Evolutionary conservation across 1,140 invertebrate species (phyloP), one percentile per base, ranked within the genome.

Genomic region (Apocrypta bakeri): DNA sequence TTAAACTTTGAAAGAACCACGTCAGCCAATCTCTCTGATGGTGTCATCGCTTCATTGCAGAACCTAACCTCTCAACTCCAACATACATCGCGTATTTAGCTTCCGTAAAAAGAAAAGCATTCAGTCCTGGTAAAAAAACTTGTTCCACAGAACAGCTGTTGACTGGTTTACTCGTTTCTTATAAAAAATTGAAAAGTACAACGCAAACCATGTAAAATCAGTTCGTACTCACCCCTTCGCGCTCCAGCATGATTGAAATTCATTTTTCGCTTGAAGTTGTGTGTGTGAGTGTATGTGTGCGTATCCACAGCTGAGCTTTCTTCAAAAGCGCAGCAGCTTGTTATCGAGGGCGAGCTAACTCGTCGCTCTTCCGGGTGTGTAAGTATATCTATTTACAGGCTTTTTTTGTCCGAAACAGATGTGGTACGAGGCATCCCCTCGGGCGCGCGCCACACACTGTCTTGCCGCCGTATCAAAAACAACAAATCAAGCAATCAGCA

Each of bases 241-340:
- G 88, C 86, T 82, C 86, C 87, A 17, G 90, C 88, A 24, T 91
- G 88, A 88, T 90, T 92, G 74, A 91, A 92, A 88, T 90, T 91
- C 91, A 92, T 92, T 71, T 78, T 90, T 29, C 7, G 42, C 74
- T 48, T 79, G 64, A 73, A 33, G 33, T 25, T 3, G 61, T 37
- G 42, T 17, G 21, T 61, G 69, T 40, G 17, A 1, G 48, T 27
- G 25, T 33, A 12, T 17, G 66, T 0, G 29, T 48, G 27, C 9
- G 33, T 25, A 1, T 42, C 21, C 25, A 21, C 31, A 21, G 14
- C 14, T 4, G 31, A 29, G 27, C 68, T 71, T 37, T 21, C 17
- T n/a, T 21, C 48, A 56, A 21, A 56, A 56, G 48, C 21, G 42
- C 48, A 56, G 68, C 17, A 11, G 68, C 68, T 37, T 17, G 27